Base-by-base conservation (phyloP, 2,888 invertebrate species). In the Flabesymbios commensalis region DNA sequence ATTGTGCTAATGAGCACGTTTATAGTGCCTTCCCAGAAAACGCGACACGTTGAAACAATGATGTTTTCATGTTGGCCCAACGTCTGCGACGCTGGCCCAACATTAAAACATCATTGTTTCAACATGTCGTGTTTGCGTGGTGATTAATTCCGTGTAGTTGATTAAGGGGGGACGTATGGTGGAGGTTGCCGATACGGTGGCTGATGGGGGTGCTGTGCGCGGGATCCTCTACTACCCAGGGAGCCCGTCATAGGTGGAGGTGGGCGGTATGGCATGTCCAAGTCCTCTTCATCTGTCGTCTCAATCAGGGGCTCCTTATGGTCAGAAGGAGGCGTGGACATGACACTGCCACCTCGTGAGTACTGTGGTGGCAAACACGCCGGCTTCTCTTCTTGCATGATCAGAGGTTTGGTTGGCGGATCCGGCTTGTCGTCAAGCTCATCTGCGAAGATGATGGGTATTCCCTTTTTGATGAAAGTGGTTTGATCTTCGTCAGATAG, bases 311-410 rank as follows among this genome's bases (percentile, higher is more conserved):
- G 69, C 33, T 64, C 59, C 55, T 65, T 68, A 61, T 68, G 65
- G 48, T 64, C 65, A 2, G 69, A 69, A 28, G 57, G 62, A 14
- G 68, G 69, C 2, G 67, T 67, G 10, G 69, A 69, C 17, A 62
- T 62, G 7, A 49, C 52, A 47, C 1, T 42, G 60, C 7, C 48
- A 51, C 22, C 33, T 24, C 41, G 33, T 14, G 62, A 62, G 59
- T 67, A 69, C 43, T 58, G 64, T 1, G 66, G 65, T 24, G 66
- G 68, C 2, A 64, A 64, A 51, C 47, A 45, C 28, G 96, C 95
- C 14, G 96, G 95, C 78, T 94, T 94, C 80, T 96, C 96, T 74
- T 96, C 94, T 77, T 93, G 91, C 84, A 96, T 87, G 73, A 97
- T 94, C 57, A 96, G 91, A 3, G 96, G 96, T 68, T 92, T 90